Evolutionary conservation across 2,113 vertebrate species (phyloP).

Genomic region (Odocoileus virginianus): DNA sequence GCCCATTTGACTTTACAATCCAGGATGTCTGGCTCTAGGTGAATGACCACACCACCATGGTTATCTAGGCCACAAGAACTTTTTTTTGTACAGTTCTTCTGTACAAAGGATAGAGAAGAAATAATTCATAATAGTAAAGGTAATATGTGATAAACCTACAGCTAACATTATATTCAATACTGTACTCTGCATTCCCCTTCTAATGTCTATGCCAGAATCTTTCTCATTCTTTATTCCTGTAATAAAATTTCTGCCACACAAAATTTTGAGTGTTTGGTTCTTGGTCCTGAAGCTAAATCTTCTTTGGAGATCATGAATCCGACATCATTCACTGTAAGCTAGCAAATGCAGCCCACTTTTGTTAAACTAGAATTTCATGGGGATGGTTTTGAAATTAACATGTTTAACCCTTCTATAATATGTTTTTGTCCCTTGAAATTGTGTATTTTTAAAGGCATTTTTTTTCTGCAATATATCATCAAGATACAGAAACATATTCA

Average conservation of each 20-base stretch:
- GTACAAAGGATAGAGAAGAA: background rate
- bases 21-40: background rate
- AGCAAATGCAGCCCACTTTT: background rate
- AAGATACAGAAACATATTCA: background rate
- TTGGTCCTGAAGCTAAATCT: background rate
- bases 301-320: background rate
- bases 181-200: background rate
- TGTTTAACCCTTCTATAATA: background rate
- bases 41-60: background rate
- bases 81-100: background rate
- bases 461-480: background rate
- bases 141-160: background rate
- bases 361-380: background rate
- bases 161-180: background rate
- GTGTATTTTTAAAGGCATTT: background rate
- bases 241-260: background rate
- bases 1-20: background rate
- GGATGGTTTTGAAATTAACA: background rate
- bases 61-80: background rate
- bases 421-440: background rate
- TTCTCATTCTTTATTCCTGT: background rate
- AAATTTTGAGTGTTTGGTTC: background rate
- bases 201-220: background rate
- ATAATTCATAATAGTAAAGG: background rate
- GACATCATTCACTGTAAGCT: background rate